Base-by-base conservation (phyloP, 2,113 vertebrate genomes). In the Tamias sibiricus region DNA sequence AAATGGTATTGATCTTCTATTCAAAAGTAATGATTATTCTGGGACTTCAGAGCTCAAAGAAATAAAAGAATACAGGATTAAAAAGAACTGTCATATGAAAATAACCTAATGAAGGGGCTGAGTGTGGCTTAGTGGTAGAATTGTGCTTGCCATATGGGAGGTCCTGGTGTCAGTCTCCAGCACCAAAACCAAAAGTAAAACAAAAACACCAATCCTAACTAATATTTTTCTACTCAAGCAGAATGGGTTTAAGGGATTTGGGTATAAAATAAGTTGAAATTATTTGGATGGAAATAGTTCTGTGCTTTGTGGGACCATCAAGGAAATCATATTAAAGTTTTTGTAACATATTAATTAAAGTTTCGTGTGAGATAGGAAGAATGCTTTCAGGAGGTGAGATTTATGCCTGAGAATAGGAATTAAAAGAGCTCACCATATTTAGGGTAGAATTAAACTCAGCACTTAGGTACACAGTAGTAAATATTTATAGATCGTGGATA, bases 241-340 rank as follows among this genome's bases (percentile, higher is more conserved):
- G 44, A n/a, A 54, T 93, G n/a, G 20, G 28, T 12, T 80, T 66
- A 32, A 90, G 42, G 24, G 52, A 72, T 22, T 77, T 66, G 30
- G 72, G 19, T 59, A 49, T 69, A 74, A 95, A 64, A 74, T 59
- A 93, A 90, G 75, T 76, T n/a, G 26, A 95, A 76, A 74, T 85
- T 71, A 75, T 74, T 90, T 92, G 49, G 62, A 52, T 77, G 24
- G 22, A 93, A 85, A 49, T 86, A 81, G 22, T 80, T 2, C 66
- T 81, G 35, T 80, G 66, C 37, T 91, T 88, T 37, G 59, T 68
- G 68, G 35, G 52, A 24, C 49, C n/a, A 69, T 71, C 68, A 76
- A 42, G 49, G 32, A 91, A 85, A 32, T 87, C 22, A 12, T 32
- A 68, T 28, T n/a, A 37, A 64, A 47, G n/a, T 91, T 76, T 88